Percentiles rank a stretch among this genome's conserved stretches.
These are phyloP conservation scores for Uria lomvia DNA, from an alignment of 2,113 vertebrate species.

Conservation along the genomic window DNA sequence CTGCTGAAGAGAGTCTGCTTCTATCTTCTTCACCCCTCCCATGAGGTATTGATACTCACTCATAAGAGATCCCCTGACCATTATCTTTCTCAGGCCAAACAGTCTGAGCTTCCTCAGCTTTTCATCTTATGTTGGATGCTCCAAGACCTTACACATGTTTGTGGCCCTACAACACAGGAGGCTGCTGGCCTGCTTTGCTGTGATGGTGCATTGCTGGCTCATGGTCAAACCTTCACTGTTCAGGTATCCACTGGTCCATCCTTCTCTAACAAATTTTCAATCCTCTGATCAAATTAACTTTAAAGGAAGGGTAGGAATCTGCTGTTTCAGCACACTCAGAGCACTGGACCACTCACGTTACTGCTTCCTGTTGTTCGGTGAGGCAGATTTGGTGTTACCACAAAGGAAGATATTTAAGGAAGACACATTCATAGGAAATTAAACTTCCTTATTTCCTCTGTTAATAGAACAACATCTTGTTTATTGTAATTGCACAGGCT, in stretches of 20 bases:
- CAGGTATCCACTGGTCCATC: background rate
- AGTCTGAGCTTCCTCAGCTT: background rate
- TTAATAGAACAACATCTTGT: background rate
- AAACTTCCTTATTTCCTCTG: background rate
- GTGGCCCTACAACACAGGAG: background rate
- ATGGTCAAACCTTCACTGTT: rapidly evolving
- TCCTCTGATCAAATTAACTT: background rate
- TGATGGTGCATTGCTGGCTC: background rate
- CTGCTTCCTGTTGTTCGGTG: rapidly evolving
- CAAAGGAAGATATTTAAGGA: background rate
- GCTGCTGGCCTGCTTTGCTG: background rate
- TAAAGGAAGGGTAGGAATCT: background rate
- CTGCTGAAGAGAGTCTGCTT: background rate
- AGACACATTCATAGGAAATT: background rate
- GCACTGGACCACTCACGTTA: background rate
- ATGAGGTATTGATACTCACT: background rate
- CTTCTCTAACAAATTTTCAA: background rate
- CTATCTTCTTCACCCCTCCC: background rate
- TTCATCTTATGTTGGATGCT: background rate
- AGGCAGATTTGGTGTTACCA: background rate
- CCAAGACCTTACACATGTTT: background rate
- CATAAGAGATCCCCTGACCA: background rate
- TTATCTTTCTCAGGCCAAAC: background rate
- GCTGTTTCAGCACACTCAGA: background rate
- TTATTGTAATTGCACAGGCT: background rate